Conservation (phyloP, 2,797 vertebrate species). For the Chloroceryle amazona region DNA sequence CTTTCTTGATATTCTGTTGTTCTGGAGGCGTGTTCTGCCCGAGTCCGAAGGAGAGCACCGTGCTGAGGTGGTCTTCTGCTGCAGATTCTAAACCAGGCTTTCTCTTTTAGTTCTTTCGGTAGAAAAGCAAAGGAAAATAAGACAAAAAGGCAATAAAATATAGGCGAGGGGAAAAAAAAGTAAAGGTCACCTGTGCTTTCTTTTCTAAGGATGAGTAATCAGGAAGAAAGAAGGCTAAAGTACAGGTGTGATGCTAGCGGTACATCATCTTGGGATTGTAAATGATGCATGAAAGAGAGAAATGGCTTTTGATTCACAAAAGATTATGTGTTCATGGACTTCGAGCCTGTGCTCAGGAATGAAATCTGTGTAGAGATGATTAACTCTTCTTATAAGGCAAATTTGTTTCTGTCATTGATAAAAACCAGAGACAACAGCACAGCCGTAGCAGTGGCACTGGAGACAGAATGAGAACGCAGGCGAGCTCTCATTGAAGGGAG, state of each 20-base stretch:
- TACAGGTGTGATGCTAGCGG: constrained; percentile 31
- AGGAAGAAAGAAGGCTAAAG: constrained; percentile 15
- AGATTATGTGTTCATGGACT: constrained; percentile 53
- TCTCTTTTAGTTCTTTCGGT: not conserved
- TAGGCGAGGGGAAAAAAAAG: not conserved
- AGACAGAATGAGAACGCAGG: not conserved
- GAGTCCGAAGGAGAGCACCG: not conserved
- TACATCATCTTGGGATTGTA: constrained; percentile 30
- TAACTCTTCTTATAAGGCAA: constrained; percentile 4
- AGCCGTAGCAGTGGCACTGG: not conserved
- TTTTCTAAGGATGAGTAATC: constrained; percentile 3
- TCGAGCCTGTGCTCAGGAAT: constrained; percentile 16
- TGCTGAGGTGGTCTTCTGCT: not conserved
- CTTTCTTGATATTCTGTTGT: not conserved
- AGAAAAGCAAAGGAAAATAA: constrained; percentile 7
- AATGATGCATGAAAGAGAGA: constrained; percentile 53
- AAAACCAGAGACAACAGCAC: not conserved
- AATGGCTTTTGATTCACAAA: constrained; percentile 56
- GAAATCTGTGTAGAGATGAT: constrained; percentile 31
- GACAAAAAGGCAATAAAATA: constrained; percentile 11
- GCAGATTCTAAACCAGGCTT: not conserved
- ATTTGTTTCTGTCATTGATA: constrained; percentile 53
- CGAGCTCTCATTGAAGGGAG: not conserved
- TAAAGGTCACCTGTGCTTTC: constrained; percentile 41
- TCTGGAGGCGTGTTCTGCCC: not conserved